These are phyloP conservation scores for Platycercus adscitus DNA, from an alignment of 2,113 vertebrate species.

Conservation along the genomic window DNA sequence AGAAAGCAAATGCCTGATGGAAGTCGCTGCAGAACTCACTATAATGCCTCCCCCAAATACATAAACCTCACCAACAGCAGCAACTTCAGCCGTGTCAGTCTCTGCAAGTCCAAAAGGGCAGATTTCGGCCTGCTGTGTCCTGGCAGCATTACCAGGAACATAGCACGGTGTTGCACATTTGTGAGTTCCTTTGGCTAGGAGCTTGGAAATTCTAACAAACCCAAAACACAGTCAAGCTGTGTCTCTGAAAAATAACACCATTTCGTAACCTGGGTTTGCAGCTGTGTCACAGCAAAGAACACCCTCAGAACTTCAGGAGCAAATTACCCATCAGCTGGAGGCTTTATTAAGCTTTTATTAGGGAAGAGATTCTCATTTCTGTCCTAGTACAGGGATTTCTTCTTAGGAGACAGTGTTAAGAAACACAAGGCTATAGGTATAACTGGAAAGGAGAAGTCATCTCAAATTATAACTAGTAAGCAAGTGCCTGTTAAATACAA, in stretches of 20 bases:
- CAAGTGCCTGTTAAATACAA: not conserved
- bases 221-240: slow-evolving; percentile 57
- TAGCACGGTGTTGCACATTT: slow-evolving; percentile 12
- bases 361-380: not conserved
- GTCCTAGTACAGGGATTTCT: not conserved
- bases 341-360: not conserved
- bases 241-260: slow-evolving; percentile 48
- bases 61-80: not conserved
- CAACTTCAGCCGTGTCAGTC: not conserved
- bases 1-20: not conserved
- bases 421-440: not conserved
- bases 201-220: slow-evolving; percentile 60
- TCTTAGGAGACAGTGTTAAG: not conserved
- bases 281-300: not conserved
- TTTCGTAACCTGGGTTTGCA: slow-evolving; percentile 35
- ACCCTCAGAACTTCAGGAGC: not conserved
- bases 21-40: not conserved
- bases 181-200: slow-evolving; percentile 52
- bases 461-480: not conserved
- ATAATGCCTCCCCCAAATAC: not conserved
- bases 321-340: not conserved
- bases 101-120: slow-evolving; percentile 26
- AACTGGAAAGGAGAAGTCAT: not conserved
- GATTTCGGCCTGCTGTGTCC: not conserved
- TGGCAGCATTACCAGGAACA: slow-evolving; percentile 37